Percentiles rank a stretch among this genome's conserved stretches.
Evolutionary conservation across 2,113 vertebrate species (phyloP).

Genomic region (Otus sunia): DNA sequence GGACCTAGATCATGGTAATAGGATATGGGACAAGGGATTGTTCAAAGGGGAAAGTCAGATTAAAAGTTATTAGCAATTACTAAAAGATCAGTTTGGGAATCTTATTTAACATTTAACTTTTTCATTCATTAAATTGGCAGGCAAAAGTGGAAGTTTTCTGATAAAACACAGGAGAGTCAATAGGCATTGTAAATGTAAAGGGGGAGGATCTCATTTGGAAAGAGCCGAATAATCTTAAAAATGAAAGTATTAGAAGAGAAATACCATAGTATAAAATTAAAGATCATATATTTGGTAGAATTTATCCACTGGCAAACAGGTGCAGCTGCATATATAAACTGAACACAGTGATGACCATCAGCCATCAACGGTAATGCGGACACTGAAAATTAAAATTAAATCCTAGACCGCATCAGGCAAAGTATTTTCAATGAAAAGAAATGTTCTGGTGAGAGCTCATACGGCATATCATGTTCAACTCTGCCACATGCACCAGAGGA

Average conservation of each 20-base stretch:
- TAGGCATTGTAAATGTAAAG: not conserved
- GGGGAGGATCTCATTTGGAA: not conserved
- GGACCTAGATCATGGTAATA: not conserved
- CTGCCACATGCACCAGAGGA: not conserved
- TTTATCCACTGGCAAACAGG: not conserved
- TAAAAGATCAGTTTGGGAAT: not conserved
- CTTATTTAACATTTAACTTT: not conserved
- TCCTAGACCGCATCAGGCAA: not conserved
- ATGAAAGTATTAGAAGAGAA: not conserved
- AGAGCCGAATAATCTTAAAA: not conserved
- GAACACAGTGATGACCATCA: not conserved
- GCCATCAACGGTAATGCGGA: not conserved
- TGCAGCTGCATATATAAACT: not conserved
- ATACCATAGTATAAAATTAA: not conserved
- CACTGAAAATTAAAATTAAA: not conserved
- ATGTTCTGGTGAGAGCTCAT: not conserved
- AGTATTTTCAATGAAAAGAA: not conserved
- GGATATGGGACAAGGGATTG: not conserved
- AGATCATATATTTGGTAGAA: not conserved
- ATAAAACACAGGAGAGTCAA: not conserved
- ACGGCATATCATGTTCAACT: accelerated
- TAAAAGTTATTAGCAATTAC: not conserved
- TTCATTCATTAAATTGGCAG: not conserved
- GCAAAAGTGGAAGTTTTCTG: not conserved
- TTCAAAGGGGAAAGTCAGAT: not conserved